Percentiles rank a stretch among this genome's conserved stretches.
These are phyloP conservation scores for Myotis planiceps DNA, from an alignment of 2,797 vertebrate species.

Conservation along the genomic window DNA sequence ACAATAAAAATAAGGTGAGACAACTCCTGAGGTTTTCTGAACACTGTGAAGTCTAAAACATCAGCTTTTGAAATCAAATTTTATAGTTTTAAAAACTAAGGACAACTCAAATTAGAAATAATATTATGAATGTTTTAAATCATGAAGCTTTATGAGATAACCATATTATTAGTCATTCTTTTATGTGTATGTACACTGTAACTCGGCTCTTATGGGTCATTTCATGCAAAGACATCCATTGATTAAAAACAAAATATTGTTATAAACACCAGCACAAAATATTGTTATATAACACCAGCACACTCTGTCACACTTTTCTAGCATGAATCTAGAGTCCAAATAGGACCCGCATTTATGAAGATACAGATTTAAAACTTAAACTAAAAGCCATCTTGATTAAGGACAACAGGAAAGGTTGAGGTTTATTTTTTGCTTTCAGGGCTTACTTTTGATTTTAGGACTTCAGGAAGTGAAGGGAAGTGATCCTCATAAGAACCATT, in stretches of 20 bases:
- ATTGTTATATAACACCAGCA: background rate
- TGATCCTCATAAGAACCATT: constrained; percentile 82
- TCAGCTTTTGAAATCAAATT: constrained; percentile 22
- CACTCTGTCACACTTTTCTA: background rate
- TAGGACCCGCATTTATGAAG: background rate
- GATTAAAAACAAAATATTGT: background rate
- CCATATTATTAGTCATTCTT: background rate
- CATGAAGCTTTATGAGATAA: background rate
- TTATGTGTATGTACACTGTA: background rate
- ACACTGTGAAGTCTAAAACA: background rate
- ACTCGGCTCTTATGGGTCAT: background rate
- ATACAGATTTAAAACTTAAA: constrained; percentile 19
- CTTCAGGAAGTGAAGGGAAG: constrained; percentile 80
- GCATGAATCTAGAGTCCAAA: background rate
- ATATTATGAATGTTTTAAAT: background rate
- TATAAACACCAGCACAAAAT: background rate
- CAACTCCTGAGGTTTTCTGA: background rate
- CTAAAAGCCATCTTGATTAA: background rate
- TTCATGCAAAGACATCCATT: background rate
- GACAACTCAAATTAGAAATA: constrained; percentile 7
- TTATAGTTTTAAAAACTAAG: constrained; percentile 6
- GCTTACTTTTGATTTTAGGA: constrained; percentile 87
- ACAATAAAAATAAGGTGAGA: constrained; percentile 4
- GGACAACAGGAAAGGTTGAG: background rate
- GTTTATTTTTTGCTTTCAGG: background rate